phyloP scores from a whole-genome alignment of 2,797 vertebrate species.

The Amblyraja radiata region DNA sequence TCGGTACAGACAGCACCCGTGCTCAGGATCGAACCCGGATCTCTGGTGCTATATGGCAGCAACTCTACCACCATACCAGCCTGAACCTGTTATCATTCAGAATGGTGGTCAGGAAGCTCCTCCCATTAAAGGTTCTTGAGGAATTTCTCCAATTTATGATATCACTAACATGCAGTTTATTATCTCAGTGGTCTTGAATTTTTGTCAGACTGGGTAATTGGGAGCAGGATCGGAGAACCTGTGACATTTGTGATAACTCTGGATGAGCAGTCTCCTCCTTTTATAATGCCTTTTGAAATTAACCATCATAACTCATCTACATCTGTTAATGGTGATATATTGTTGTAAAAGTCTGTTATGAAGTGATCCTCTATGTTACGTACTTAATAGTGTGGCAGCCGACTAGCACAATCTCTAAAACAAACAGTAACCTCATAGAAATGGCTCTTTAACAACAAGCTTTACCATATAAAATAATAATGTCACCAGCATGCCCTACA shows the following conservation, averaged over 20 bases:
- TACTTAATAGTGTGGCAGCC: not conserved
- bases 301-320: not conserved
- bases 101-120: not conserved
- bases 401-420: not conserved
- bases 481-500: not conserved
- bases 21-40: too few species aligned
- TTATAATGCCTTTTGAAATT: not conserved
- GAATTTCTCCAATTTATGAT: not conserved
- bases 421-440: not conserved
- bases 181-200: not conserved
- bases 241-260: not conserved
- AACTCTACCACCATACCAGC: too few species aligned
- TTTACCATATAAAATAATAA: not conserved
- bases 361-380: not conserved
- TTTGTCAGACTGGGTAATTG: not conserved
- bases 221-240: not conserved
- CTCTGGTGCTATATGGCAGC: too few species aligned
- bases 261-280: not conserved
- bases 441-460: not conserved
- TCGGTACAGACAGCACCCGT: too few species aligned
- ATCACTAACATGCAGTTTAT: not conserved
- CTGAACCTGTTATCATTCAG: not conserved
- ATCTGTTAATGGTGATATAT: not conserved
- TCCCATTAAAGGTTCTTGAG: not conserved
- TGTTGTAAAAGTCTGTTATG: not conserved